These are phyloP conservation scores for Hydropotes inermis DNA, from an alignment of 2,113 vertebrate species.

Conservation along the genomic window DNA sequence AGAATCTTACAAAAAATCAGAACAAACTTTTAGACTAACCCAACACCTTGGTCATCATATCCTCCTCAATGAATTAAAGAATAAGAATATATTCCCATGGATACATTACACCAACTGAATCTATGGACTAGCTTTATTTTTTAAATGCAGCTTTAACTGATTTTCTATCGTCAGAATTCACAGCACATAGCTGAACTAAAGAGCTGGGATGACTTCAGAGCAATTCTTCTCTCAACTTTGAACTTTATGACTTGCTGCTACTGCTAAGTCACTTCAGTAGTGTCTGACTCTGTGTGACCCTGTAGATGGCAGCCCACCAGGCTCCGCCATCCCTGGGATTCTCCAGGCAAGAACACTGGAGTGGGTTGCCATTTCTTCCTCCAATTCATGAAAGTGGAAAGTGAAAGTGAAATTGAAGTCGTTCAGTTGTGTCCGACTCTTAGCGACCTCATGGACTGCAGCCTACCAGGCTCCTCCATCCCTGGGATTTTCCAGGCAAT, in stretches of 20 bases:
- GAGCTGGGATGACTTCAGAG: neutral
- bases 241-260: neutral
- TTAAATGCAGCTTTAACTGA: neutral
- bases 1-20: neutral
- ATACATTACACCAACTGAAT: neutral
- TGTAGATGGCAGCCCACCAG: no score
- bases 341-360: no score
- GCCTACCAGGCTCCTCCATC: no score
- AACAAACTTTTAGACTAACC: neutral
- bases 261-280: no score
- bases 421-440: no score
- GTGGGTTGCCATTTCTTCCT: no score
- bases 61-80: neutral
- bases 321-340: no score
- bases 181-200: neutral
- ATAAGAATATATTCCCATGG: neutral
- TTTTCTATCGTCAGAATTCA: neutral
- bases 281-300: no score
- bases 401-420: no score
- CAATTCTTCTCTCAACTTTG: neutral
- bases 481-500: no score
- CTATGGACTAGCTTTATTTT: neutral
- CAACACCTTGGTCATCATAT: neutral
- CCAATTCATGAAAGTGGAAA: no score
- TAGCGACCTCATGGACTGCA: no score